Percentiles rank a stretch among this genome's conserved stretches.
phyloP scores from a whole-genome alignment of 1,140 invertebrate genomes.

The Odontomachus brunneus region DNA sequence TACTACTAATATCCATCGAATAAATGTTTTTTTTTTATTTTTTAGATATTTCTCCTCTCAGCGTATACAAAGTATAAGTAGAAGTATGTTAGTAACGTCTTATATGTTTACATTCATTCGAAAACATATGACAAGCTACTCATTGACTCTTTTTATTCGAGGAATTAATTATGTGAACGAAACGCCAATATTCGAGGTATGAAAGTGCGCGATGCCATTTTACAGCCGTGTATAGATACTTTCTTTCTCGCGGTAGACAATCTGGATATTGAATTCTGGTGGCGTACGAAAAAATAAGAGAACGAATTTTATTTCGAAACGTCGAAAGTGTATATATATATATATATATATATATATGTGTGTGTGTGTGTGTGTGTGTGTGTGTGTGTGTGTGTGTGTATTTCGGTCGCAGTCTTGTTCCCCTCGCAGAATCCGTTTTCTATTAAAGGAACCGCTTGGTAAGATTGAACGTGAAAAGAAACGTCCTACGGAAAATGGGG shows the following conservation, averaged over 20 bases:
- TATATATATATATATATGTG: too few species aligned
- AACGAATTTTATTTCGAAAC: conserved; percentile 56
- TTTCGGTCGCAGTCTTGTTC: background rate
- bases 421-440: conserved; percentile 73
- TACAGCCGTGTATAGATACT: background rate
- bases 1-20: too few species aligned
- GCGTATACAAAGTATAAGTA: too few species aligned
- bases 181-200: too few species aligned
- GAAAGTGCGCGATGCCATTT: background rate
- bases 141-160: too few species aligned
- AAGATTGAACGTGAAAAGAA: conserved; percentile 73
- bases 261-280: conserved; percentile 52
- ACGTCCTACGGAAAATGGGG: conserved; percentile 65
- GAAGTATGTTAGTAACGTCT: too few species aligned
- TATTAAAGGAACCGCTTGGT: conserved; percentile 72
- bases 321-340: conserved; percentile 9
- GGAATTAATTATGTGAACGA: too few species aligned
- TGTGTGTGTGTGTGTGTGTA: background rate
- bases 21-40: too few species aligned
- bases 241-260: background rate
- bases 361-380: background rate
- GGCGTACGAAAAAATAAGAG: conserved; percentile 39
- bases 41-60: too few species aligned
- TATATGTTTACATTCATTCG: too few species aligned
- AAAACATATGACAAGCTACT: too few species aligned